These are phyloP conservation scores for Marmota flaviventris DNA, from an alignment of 2,113 vertebrate species.

Conservation along the genomic window DNA sequence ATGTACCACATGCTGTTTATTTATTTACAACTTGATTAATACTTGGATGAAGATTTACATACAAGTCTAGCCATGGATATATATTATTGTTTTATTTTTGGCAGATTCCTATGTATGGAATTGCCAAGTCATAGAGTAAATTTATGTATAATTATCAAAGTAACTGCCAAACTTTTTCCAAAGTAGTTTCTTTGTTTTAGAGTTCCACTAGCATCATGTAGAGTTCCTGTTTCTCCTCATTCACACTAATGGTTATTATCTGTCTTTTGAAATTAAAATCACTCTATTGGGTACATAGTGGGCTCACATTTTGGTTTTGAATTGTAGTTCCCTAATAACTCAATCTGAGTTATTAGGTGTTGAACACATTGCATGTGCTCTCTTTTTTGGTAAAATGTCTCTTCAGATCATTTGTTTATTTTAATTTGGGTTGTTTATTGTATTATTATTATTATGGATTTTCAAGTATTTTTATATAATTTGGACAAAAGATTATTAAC, in stretches of 20 bases:
- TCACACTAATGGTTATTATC: not conserved
- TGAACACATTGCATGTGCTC: not conserved
- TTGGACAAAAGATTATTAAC: not conserved
- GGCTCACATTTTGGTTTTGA: not conserved
- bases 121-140: not conserved
- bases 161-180: not conserved
- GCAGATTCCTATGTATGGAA: not conserved
- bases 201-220: not conserved
- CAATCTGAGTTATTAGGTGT: no score
- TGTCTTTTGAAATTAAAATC: not conserved
- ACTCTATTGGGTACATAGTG: not conserved
- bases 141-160: not conserved
- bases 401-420: not conserved
- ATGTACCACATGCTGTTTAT: not conserved
- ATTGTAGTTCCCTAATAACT: not conserved
- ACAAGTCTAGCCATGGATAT: not conserved
- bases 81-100: not conserved
- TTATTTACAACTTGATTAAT: not conserved
- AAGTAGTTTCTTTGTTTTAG: not conserved
- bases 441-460: not conserved
- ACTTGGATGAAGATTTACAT: not conserved
- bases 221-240: not conserved
- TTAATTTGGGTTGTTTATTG: not conserved
- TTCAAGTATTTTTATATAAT: not conserved
- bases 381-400: not conserved